phyloP scores from a whole-genome alignment of 2,888 invertebrate genomes.

The Hirtodrosophila cameraria region DNA sequence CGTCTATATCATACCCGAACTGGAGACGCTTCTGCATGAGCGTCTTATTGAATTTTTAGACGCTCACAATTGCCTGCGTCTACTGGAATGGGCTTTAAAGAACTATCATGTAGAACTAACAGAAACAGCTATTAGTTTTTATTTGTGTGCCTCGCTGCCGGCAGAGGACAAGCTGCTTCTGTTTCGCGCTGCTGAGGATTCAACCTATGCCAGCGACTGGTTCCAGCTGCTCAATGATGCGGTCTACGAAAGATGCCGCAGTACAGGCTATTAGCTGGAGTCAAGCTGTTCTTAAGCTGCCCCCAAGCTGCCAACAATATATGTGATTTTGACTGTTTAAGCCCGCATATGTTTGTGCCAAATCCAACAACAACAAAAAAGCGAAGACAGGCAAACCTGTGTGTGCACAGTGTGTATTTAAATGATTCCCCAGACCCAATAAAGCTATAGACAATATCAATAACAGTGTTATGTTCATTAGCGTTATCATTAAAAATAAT shows the following conservation, averaged over 20 bases:
- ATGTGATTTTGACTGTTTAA: conserved; percentile 20
- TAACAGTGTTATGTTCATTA: too few relatives aligned
- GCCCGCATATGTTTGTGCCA: conserved; percentile 32
- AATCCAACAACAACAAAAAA: too few relatives aligned
- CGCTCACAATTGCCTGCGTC: conserved; percentile 78
- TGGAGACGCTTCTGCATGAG: conserved; percentile 79
- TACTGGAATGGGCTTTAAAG: conserved; percentile 83
- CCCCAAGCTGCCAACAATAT: conserved; percentile 20
- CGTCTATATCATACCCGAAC: conserved; percentile 82
- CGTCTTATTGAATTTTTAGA: conserved; percentile 78
- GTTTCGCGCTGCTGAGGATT: conserved; percentile 82
- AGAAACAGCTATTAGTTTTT: conserved; percentile 83
- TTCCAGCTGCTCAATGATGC: conserved; percentile 83
- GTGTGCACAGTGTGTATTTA: conserved; percentile 22
- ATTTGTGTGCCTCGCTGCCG: conserved; percentile 79
- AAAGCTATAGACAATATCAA: conserved; percentile 21
- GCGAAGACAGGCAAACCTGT: conserved; percentile 9
- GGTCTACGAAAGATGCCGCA: conserved; percentile 80
- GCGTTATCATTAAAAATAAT: too few relatives aligned
- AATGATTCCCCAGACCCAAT: conserved; percentile 39
- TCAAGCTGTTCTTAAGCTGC: neutral
- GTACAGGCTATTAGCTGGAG: conserved; percentile 57
- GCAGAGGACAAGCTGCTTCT: conserved; percentile 79
- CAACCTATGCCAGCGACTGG: conserved; percentile 82
- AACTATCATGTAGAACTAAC: conserved; percentile 83